phyloP scores from a whole-genome alignment of 2,888 invertebrate genomes.

The Lasioglossum calceatum region DNA sequence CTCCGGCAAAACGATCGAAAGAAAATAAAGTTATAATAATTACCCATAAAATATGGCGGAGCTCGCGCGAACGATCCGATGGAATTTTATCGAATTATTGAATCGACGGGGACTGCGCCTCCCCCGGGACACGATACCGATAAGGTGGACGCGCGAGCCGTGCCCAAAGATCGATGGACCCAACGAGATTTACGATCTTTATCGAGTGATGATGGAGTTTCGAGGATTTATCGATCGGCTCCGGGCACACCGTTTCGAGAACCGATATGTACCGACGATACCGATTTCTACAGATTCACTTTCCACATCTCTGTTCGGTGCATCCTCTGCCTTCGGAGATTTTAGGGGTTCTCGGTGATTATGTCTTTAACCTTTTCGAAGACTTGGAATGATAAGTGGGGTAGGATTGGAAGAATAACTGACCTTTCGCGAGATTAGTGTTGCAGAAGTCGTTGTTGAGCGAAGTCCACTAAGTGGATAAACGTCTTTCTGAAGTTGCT shows the following conservation, averaged over 20 bases:
- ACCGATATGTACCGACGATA: not conserved
- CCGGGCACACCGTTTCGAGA: not conserved
- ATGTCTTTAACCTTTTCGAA: not conserved
- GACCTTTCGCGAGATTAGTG: not conserved
- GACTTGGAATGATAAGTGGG: not conserved
- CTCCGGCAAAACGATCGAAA: slow-evolving; percentile 54
- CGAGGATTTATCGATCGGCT: slow-evolving; percentile 37
- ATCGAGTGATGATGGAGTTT: slow-evolving; percentile 63
- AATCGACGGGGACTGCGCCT: slow-evolving; percentile 33
- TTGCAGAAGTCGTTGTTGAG: not conserved
- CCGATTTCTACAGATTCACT: not conserved
- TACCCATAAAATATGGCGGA: slow-evolving; percentile 40
- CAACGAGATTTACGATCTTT: slow-evolving; percentile 58
- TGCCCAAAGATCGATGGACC: slow-evolving; percentile 44
- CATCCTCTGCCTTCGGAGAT: not conserved
- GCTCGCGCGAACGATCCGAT: slow-evolving; percentile 4
- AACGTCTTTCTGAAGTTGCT: not conserved
- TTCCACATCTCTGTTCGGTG: too few relatives aligned
- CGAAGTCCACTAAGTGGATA: not conserved
- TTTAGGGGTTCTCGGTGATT: not conserved
- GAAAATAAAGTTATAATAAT: slow-evolving; percentile 63
- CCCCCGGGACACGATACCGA: slow-evolving; percentile 31
- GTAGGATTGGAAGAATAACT: not conserved
- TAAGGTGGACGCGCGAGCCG: slow-evolving; percentile 27
- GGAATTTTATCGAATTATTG: slow-evolving; percentile 63